These are phyloP conservation scores for Drosophila pseudotalamancana DNA, from an alignment of 2,888 invertebrate genomes.

Conservation along the genomic window DNA sequence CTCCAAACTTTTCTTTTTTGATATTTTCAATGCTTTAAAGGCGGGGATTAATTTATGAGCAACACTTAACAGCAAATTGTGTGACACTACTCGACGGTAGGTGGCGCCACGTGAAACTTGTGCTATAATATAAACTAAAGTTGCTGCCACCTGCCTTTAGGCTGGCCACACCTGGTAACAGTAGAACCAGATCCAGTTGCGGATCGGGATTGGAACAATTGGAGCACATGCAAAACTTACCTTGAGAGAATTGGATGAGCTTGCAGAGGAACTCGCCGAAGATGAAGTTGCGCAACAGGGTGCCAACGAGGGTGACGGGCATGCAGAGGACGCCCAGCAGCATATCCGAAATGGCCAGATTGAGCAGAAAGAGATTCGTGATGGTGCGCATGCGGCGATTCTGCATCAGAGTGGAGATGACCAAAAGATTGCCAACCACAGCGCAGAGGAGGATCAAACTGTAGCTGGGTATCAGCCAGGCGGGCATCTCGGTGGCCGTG, in stretches of 20 bases:
- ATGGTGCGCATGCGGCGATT: conserved; percentile 92
- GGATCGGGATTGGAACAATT: too few species aligned
- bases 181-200: too few species aligned
- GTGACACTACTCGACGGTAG: background rate
- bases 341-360: conserved; percentile 89
- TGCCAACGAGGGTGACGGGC: conserved; percentile 90
- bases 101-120: background rate
- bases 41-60: too few species aligned
- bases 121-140: background rate
- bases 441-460: conserved; percentile 91
- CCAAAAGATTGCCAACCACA: conserved; percentile 91
- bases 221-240: conserved; percentile 84
- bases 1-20: too few species aligned
- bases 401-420: conserved; percentile 90
- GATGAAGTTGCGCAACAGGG: conserved; percentile 88
- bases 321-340: conserved; percentile 90
- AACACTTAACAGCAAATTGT: too few species aligned
- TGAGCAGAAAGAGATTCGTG: conserved; percentile 90
- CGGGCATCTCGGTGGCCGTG: conserved; percentile 39
- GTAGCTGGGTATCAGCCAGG: conserved; percentile 86
- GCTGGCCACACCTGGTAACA: too few species aligned
- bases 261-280: conserved; percentile 90
- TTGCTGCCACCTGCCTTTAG: too few species aligned
- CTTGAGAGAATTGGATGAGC: conserved; percentile 90
- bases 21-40: too few species aligned